Base-by-base conservation (phyloP, 2,797 vertebrate genomes). In the Pantherophis vulpinus region DNA sequence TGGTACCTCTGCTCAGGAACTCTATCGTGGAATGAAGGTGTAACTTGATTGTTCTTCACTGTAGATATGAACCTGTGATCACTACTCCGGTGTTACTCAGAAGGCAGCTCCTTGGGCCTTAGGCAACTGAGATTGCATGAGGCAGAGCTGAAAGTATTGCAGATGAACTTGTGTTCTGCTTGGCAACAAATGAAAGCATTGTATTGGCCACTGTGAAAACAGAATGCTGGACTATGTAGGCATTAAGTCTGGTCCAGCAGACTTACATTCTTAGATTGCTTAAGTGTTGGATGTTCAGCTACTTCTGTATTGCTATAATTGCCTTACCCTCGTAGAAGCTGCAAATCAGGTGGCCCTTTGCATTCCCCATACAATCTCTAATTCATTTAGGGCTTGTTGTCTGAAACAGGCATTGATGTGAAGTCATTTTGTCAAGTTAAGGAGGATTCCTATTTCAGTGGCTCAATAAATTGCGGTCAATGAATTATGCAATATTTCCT, bases 391-490 rank as follows among this genome's bases (percentile, higher is more conserved):
- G 47, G 18, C 54, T 27, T n/a, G 3, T 51, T 42, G 23, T 56
- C n/a, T 70, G 12, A 16, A 59, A 42, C 18, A 25, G 59, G 11
- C 18, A 47, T 5, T 16, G 14, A 9, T 74, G 83, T 51, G 89
- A 87, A 91, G 58, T 66, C 32, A 90, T 18, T 18, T 42, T 12
- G 23, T 70, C 60, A 51, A 86, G 27, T 20, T 37, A 25, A 83
- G 83, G 23, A 47, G 32, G 20, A 25, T 89, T 55, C 27, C n/a
- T 63, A 89, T 66, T 58, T 59, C 14, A 37, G 13, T n/a, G 89
- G 16, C 12, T 91, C 79, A 93, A 91, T 93, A 91, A 93, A 93
- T 55, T 83, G 12, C 55, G 6, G 55, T 58, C 29, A 47, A 90
- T 27, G 54, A 47, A 56, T 27, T 25, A 8, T 59, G 16, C 74